phyloP scores from a whole-genome alignment of 2,888 invertebrate genomes.

The Tetranychus truncatus region DNA sequence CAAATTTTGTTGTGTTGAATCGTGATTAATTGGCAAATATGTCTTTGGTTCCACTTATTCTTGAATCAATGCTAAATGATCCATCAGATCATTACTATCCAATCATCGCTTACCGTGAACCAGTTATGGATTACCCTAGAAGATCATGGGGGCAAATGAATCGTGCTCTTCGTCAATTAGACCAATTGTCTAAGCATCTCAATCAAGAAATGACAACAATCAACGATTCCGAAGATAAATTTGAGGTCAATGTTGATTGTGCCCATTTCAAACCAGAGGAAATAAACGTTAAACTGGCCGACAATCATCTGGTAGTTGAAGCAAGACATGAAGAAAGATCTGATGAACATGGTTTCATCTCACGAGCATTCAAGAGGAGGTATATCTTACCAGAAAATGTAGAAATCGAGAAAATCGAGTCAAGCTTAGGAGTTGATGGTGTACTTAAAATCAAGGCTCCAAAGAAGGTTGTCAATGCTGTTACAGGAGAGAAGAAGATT shows the following conservation, averaged over 20 bases:
- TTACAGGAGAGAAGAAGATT: background rate
- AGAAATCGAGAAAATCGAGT: constrained; percentile 23
- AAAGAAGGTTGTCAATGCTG: constrained; percentile 12
- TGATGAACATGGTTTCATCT: constrained; percentile 26
- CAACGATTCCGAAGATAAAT: constrained; percentile 15
- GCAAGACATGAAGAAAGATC: constrained; percentile 26
- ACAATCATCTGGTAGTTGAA: constrained; percentile 24
- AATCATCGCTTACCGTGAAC: background rate
- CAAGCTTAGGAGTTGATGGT: constrained; percentile 22
- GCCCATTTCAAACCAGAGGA: constrained; percentile 24
- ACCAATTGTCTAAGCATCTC: background rate
- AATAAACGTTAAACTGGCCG: constrained; percentile 24
- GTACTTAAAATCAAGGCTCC: constrained; percentile 22
- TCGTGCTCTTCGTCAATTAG: background rate
- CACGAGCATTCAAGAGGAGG: constrained; percentile 24
- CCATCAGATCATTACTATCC: background rate
- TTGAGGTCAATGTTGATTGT: constrained; percentile 23
- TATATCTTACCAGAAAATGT: constrained; percentile 25
- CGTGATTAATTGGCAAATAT: background rate
- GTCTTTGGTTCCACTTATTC: background rate
- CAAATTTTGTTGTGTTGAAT: too few relatives aligned
- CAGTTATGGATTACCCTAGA: background rate
- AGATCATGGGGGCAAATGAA: background rate
- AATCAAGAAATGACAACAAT: background rate
- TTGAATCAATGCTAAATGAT: background rate